phyloP scores from a whole-genome alignment of 2,113 vertebrate species.

The human (Homo sapiens) region GRCh38 chr6:122592501-122593000 shows the following conservation, averaged over 20 bases:
- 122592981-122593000: background rate
- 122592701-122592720: background rate
- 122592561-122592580: background rate
- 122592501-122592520: background rate
- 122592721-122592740: background rate
- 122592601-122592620: background rate
- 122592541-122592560: background rate
- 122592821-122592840: background rate
- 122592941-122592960: background rate
- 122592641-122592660: background rate
- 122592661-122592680: background rate
- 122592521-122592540: constrained; percentile 5
- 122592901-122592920: background rate
- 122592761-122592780: background rate
- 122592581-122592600: background rate
- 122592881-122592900: background rate
- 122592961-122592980: background rate
- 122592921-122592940: background rate
- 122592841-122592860: background rate
- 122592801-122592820: background rate
- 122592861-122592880: background rate
- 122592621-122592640: background rate
- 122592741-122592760: background rate
- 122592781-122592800: background rate
- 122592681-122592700: background rate